Evolutionary conservation across 2,113 vertebrate species (phyloP), one percentile per base, ranked within the genome.

Genomic region (Heliornis fulica): DNA sequence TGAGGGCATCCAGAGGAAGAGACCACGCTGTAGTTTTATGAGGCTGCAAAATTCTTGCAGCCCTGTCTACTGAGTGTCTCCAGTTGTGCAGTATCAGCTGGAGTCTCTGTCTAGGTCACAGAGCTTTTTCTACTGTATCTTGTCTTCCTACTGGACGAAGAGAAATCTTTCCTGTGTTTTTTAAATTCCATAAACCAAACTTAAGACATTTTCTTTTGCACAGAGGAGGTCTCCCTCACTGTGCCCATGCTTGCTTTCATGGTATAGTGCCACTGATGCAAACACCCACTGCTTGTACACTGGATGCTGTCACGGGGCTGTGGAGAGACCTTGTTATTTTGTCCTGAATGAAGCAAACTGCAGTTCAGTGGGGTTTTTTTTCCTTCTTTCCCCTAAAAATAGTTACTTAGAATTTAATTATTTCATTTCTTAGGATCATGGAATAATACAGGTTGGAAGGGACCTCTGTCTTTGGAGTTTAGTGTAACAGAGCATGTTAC

Each of bases 41-140:
- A 38, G 34, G n/a, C 53, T 82, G 54, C 36, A 60, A 7, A 3
- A 4, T 71, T 25, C 51, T 50, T 32, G 3, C 63, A 50, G 69
- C 54, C 48, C 34, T 89, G 76, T 51, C 41, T 43, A 15, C 41
- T 4, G 1, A 2, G 3, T 32, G 53, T 43, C 68, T 59, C 26
- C 41, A 25, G 31, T 3, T 3, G 0, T 4, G 46, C 32, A 21
- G 4, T 8, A 20, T 66, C 34, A 57, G 14, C 43, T 65, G 34
- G 60, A 36, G 28, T 59, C 0, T 4, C 21, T 15, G 14, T 23
- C 32, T 41, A 21, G n/a, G 14, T 4, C 1, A 2, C 56, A 71
- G 38, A 71, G 57, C 15, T 28, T 25, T 38, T 63, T 26, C 48
- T 90, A 65, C n/a, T 1, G 0, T 8, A 1, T 2, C 32, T 40